phyloP scores from a whole-genome alignment of 2,888 invertebrate species.

The Yponomeuta cagnagella region DNA sequence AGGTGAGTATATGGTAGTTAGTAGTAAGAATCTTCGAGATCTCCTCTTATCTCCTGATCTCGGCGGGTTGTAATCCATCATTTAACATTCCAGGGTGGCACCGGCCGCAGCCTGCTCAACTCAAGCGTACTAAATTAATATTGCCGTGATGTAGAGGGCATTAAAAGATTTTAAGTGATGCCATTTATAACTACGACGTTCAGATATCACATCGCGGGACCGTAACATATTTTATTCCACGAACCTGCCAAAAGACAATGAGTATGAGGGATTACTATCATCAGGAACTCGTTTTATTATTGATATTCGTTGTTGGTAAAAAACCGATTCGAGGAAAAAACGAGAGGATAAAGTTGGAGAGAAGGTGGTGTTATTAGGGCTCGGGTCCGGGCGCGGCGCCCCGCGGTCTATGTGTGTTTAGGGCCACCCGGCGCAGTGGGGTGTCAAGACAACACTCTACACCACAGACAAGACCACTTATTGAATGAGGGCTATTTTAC shows the following conservation, averaged over 20 bases:
- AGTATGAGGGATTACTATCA: slow-evolving; percentile 74
- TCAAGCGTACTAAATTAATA: slow-evolving; percentile 74
- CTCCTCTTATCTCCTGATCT: slow-evolving; percentile 64
- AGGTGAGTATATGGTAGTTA: slow-evolving; percentile 20
- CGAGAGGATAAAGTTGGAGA: slow-evolving; percentile 65
- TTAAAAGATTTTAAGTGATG: slow-evolving; percentile 75
- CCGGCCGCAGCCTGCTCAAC: slow-evolving; percentile 52
- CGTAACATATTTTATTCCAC: slow-evolving; percentile 71
- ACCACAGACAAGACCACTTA: slow-evolving; percentile 44
- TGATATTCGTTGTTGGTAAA: slow-evolving; percentile 62
- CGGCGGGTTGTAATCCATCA: slow-evolving; percentile 69
- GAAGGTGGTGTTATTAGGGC: slow-evolving; percentile 69
- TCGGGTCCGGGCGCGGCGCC: slow-evolving; percentile 58
- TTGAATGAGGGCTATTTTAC: slow-evolving; percentile 67
- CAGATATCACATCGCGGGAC: slow-evolving; percentile 68
- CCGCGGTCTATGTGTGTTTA: slow-evolving; percentile 75
- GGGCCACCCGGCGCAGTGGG: slow-evolving; percentile 44
- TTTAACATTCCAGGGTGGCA: slow-evolving; percentile 72
- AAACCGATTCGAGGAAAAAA: slow-evolving; percentile 62
- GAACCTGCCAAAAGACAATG: slow-evolving; percentile 76
- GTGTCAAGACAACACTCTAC: slow-evolving; percentile 32
- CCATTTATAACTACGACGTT: slow-evolving; percentile 72
- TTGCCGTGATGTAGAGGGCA: slow-evolving; percentile 70
- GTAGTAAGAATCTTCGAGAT: slow-evolving; percentile 52
- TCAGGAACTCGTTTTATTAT: slow-evolving; percentile 68